A percentile compares a stretch with the other conserved stretches of the same genome.
phyloP scores from a whole-genome alignment of 2,888 invertebrate genomes.

The Caenorhabditis doughertyi region DNA sequence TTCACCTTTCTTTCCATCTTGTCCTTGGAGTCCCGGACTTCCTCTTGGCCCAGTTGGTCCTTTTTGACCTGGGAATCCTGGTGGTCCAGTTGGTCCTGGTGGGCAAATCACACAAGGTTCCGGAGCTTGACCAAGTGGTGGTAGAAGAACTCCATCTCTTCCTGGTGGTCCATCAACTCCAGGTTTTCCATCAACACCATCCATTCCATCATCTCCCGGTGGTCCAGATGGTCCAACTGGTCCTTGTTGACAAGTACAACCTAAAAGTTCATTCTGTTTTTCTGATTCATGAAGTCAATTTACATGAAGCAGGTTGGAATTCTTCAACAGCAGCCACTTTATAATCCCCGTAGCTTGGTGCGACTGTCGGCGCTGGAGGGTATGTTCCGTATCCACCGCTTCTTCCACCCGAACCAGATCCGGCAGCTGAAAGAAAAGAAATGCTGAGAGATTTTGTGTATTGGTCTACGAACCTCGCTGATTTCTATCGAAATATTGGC shows the following conservation, averaged over 20 bases:
- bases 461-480: conserved; percentile 48
- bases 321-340: conserved; percentile 66
- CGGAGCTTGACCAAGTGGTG: conserved; percentile 66
- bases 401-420: conserved; percentile 24
- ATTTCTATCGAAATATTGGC: conserved; percentile 66
- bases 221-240: conserved; percentile 70
- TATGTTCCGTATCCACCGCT: conserved; percentile 56
- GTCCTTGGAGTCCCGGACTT: conserved; percentile 75
- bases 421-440: conserved; percentile 14
- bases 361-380: conserved; percentile 49
- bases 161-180: conserved; percentile 70
- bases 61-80: conserved; percentile 78
- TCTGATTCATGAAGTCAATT: not conserved
- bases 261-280: conserved; percentile 12
- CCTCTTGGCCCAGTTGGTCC: conserved; percentile 78
- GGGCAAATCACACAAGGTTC: conserved; percentile 82
- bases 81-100: conserved; percentile 77
- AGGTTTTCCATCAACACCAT: conserved; percentile 71
- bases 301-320: conserved; percentile 61
- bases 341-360: conserved; percentile 54
- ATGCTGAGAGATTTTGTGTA: not conserved
- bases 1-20: conserved; percentile 80
- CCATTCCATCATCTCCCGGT: conserved; percentile 72
- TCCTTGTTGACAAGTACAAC: conserved; percentile 73
- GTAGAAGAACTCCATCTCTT: conserved; percentile 66